Percentiles rank a stretch among this genome's conserved stretches.
Evolutionary conservation across 2,888 invertebrate genomes (phyloP).

Genomic region (Perithous albicinctus): DNA sequence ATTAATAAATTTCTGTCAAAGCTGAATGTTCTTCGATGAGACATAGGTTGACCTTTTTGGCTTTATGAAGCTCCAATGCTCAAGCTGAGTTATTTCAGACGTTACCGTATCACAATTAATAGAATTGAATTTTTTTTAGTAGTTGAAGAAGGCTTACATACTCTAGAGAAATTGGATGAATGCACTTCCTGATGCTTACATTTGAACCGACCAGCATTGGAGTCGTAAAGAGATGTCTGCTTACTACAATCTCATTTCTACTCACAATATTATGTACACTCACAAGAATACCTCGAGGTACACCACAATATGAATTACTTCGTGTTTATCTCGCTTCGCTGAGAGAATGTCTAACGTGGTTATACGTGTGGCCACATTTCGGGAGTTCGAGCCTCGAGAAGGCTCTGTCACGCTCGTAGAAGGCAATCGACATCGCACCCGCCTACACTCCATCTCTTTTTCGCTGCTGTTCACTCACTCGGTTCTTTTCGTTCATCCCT

Average conservation of each 20-base stretch:
- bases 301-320: slow-evolving; percentile 55
- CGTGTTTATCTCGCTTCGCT: slow-evolving; percentile 50
- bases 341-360: slow-evolving; percentile 57
- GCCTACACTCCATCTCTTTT: slow-evolving; percentile 65
- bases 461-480: slow-evolving; percentile 61
- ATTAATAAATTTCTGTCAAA: neutral
- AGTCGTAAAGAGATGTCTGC: neutral
- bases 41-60: neutral
- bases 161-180: neutral
- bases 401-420: slow-evolving; percentile 50
- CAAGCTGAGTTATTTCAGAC: no score
- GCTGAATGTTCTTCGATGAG: neutral
- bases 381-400: slow-evolving; percentile 61
- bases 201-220: neutral
- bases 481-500: slow-evolving; percentile 45
- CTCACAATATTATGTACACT: neutral
- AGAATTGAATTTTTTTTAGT: no score
- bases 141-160: neutral
- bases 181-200: neutral
- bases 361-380: slow-evolving; percentile 59
- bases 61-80: neutral
- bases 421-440: slow-evolving; percentile 68
- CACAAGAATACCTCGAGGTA: neutral
- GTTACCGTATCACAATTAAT: no score
- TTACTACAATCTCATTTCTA: neutral